Evolutionary conservation across 2,113 vertebrate species (phyloP).

Genomic region (Cyanistes caeruleus): DNA sequence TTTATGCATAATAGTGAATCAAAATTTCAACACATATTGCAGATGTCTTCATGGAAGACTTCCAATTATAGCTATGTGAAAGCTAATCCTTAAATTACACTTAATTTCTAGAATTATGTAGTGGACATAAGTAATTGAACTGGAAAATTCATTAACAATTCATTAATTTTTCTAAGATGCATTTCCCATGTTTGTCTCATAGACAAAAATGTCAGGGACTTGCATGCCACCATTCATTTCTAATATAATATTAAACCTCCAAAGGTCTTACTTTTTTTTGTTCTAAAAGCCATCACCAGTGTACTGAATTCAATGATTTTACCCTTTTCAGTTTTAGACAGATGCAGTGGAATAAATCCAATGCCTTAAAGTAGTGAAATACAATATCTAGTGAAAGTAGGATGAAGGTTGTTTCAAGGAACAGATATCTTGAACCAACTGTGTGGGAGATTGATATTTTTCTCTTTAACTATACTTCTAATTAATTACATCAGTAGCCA

Average conservation of each 20-base stretch:
- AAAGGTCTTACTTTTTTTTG: slow-evolving; percentile 27
- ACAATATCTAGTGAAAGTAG: background rate
- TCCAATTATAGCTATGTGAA: background rate
- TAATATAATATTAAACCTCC: background rate
- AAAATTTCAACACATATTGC: background rate
- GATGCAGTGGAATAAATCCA: background rate
- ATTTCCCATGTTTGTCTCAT: background rate
- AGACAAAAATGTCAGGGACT: slow-evolving; percentile 13
- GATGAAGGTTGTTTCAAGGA: background rate
- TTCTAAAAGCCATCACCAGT: slow-evolving; percentile 29
- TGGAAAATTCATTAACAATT: slow-evolving; percentile 46
- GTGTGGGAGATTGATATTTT: background rate
- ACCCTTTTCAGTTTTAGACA: slow-evolving; percentile 30
- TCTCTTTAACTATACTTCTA: slow-evolving; percentile 19
- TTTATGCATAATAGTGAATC: background rate
- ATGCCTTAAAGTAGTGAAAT: background rate
- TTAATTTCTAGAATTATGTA: slow-evolving; percentile 14
- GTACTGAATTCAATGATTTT: background rate
- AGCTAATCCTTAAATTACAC: background rate
- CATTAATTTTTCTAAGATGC: slow-evolving; percentile 8
- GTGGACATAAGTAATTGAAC: background rate
- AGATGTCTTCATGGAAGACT: background rate
- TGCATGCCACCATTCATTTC: background rate
- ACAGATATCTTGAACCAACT: background rate
- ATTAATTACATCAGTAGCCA: slow-evolving; percentile 23